These are phyloP conservation scores for Agonopterix subpropinquella DNA, from an alignment of 2,888 invertebrate species.

Conservation along the genomic window DNA sequence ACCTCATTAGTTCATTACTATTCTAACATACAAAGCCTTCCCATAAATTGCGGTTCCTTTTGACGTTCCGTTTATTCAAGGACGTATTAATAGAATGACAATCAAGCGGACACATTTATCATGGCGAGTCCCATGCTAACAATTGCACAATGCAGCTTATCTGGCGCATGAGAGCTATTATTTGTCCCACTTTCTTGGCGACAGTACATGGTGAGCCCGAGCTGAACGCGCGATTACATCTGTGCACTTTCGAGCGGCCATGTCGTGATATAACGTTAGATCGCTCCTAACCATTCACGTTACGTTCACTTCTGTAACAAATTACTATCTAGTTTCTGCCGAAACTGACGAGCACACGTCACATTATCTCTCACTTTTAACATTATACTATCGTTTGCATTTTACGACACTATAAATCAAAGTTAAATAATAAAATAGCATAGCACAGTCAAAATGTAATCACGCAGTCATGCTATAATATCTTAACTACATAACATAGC, in stretches of 20 bases:
- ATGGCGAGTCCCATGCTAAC: conserved; percentile 45
- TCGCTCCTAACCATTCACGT: conserved; percentile 16
- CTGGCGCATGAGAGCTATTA: conserved; percentile 56
- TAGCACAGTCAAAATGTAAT: no score
- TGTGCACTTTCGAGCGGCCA: conserved; percentile 40
- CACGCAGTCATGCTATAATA: no score
- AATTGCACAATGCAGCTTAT: conserved; percentile 68
- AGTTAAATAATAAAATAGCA: no score
- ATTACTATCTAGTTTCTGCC: no score
- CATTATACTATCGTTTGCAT: no score
- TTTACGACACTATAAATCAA: no score
- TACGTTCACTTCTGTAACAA: conserved; percentile 25
- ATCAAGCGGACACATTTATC: conserved; percentile 55
- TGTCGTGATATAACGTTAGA: conserved; percentile 39
- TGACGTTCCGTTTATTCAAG: conserved; percentile 48
- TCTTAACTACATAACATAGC: no score
- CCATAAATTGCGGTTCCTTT: conserved; percentile 24
- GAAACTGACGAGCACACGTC: no score
- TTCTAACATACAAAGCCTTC: conserved; percentile 11
- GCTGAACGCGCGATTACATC: conserved; percentile 36
- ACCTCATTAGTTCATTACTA: conserved; percentile 30
- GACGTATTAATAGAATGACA: conserved; percentile 62
- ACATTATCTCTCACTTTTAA: no score
- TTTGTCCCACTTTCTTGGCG: conserved; percentile 55
- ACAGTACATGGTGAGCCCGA: conserved; percentile 7